These are phyloP conservation scores for Hypotaenidia okinawae DNA, from an alignment of 2,797 vertebrate species.

Conservation along the genomic window DNA sequence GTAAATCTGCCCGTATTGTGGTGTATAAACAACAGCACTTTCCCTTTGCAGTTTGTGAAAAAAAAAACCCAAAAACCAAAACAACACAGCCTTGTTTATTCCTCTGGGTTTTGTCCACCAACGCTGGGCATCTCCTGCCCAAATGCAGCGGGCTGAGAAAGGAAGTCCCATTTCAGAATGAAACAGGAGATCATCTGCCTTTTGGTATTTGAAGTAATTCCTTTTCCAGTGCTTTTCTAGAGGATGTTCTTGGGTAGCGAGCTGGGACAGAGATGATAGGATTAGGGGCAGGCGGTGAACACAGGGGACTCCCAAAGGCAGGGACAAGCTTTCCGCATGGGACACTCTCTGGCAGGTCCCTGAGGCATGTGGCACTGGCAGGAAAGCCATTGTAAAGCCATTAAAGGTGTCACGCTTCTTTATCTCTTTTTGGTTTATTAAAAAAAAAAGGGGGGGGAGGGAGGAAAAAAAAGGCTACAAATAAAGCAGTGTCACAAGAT, in stretches of 20 bases:
- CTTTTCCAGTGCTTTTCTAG: not conserved
- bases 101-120: not conserved
- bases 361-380: not conserved
- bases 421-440: constrained; percentile 31
- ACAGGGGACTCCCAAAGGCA: not conserved
- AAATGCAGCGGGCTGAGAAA: fast-evolving
- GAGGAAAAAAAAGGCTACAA: not conserved
- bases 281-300: not conserved
- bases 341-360: not conserved
- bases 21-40: not conserved
- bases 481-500: constrained; percentile 68
- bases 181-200: not conserved
- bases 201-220: not conserved
- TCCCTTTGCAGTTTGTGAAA: not conserved
- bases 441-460: not conserved
- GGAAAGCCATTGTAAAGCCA: not conserved
- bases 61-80: not conserved
- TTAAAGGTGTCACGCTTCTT: constrained; percentile 42
- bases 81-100: not conserved
- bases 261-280: not conserved
- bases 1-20: not conserved
- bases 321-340: not conserved
- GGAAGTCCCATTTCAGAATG: not conserved
- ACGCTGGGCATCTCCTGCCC: not conserved
- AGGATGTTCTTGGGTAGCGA: not conserved